Evolutionary conservation across 2,113 vertebrate species (phyloP).

Genomic region (Alligator sinensis): DNA sequence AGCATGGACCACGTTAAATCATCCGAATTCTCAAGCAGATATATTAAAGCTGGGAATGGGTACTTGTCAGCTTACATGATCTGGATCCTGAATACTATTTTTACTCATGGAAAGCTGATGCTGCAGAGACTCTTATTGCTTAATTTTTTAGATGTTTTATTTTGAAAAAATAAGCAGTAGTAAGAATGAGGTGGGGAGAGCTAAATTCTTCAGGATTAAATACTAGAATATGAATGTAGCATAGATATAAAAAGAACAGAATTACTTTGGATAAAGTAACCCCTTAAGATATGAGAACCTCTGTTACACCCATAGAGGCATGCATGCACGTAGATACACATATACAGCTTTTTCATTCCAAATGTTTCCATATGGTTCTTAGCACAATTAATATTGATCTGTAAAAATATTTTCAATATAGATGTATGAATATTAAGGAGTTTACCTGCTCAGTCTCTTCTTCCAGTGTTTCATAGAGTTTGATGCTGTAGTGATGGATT

Average conservation of each 20-base stretch:
- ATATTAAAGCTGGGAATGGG: not conserved
- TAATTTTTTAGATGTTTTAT: not conserved
- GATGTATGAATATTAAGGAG: not conserved
- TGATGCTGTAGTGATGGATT: constrained; percentile 95
- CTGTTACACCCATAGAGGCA: not conserved
- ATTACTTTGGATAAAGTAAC: not conserved
- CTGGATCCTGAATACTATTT: constrained; percentile 16
- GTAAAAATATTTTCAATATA: not conserved
- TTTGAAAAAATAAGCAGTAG: not conserved
- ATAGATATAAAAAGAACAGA: not conserved
- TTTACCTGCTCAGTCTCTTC: constrained; percentile 95
- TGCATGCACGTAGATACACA: not conserved
- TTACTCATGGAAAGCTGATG: not conserved
- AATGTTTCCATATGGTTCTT: not conserved
- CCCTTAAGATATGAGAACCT: not conserved
- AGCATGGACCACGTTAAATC: not conserved
- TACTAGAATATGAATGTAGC: not conserved
- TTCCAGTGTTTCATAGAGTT: constrained; percentile 93
- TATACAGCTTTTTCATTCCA: not conserved
- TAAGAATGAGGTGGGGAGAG: not conserved
- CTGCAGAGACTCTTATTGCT: not conserved
- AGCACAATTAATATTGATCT: not conserved
- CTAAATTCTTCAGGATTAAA: not conserved
- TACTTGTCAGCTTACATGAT: not conserved
- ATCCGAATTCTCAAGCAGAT: not conserved